A percentile compares a stretch with the other conserved stretches of the same genome.
Conservation (phyloP, 2,113 vertebrate genomes). For the Tupaia chinensis region DNA sequence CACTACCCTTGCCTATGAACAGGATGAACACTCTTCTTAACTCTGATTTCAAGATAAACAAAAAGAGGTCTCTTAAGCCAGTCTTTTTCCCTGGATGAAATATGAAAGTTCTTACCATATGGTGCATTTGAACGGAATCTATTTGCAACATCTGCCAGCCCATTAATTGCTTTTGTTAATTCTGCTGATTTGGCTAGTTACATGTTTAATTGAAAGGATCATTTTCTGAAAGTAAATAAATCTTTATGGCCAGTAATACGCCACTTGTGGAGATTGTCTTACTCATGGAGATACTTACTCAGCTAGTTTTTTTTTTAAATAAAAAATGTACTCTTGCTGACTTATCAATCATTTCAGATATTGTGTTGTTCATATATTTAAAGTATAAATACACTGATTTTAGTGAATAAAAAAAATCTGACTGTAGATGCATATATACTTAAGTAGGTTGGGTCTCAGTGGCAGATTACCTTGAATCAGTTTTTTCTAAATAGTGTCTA, state of each 20-base stretch:
- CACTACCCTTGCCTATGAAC: neutral
- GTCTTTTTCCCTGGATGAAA: neutral
- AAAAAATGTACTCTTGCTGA: neutral
- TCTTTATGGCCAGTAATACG: neutral
- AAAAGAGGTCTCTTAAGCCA: neutral
- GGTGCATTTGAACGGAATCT: neutral
- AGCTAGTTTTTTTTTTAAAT: neutral
- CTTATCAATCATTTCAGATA: neutral
- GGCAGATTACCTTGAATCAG: neutral
- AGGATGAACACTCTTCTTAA: neutral
- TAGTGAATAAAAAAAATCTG: neutral
- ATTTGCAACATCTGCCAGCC: neutral
- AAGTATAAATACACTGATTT: neutral
- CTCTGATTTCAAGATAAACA: neutral
- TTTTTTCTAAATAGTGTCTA: neutral
- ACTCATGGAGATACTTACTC: neutral
- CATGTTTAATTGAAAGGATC: neutral
- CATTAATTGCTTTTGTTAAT: neutral
- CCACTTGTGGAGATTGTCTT: neutral
- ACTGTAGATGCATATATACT: neutral
- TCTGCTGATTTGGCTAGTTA: neutral
- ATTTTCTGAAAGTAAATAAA: neutral
- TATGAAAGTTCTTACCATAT: neutral
- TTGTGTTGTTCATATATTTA: neutral
- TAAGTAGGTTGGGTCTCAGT: neutral